Evolutionary conservation across 2,797 vertebrate genomes (phyloP).

Genomic region (Clarias laeviceps): DNA sequence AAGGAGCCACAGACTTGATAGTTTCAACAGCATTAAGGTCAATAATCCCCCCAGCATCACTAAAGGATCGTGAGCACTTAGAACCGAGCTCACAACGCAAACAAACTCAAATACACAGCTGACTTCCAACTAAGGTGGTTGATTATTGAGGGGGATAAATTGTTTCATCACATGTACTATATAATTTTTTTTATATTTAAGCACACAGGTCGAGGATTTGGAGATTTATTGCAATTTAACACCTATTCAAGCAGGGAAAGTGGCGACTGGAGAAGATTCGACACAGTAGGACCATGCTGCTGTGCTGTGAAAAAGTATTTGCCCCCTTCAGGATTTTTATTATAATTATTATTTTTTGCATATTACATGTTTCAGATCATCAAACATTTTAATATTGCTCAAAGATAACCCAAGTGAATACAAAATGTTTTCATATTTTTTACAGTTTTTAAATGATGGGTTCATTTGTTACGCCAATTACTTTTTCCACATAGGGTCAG

Average conservation of each 20-base stretch:
- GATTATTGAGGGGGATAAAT: background rate
- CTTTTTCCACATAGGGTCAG: no score
- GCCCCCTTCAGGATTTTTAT: no score
- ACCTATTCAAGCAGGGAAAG: background rate
- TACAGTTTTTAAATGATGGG: no score
- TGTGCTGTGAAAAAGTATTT: no score
- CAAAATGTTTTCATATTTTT: no score
- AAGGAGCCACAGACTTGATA: background rate
- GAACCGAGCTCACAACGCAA: background rate
- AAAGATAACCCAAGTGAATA: no score
- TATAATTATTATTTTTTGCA: no score
- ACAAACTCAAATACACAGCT: background rate
- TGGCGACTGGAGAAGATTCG: background rate
- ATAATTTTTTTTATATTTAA: background rate
- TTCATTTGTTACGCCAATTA: no score
- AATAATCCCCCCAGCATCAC: background rate
- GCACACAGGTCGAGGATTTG: background rate
- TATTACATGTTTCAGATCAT: no score
- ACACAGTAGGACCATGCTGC: background rate
- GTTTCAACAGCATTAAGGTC: background rate
- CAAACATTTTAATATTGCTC: no score
- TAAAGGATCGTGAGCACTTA: background rate
- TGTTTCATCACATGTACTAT: background rate
- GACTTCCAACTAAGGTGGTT: background rate
- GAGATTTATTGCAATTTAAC: background rate